These are phyloP conservation scores for Hemaris fuciformis DNA, from an alignment of 2,888 invertebrate genomes.

Conservation along the genomic window DNA sequence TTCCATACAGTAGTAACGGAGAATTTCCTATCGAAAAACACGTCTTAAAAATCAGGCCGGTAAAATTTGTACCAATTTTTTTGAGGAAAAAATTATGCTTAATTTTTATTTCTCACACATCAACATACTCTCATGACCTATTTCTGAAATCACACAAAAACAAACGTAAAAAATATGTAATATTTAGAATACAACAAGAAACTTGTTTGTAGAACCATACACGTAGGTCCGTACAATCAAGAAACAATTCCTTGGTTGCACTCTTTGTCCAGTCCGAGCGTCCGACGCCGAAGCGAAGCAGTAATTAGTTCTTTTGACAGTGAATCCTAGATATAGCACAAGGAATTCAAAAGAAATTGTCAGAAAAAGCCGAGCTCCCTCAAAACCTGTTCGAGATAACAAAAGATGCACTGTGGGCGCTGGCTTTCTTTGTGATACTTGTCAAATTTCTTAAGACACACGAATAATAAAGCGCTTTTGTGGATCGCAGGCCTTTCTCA, in stretches of 20 bases:
- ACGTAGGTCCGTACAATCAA: background rate
- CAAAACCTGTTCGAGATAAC: slow-evolving; percentile 1
- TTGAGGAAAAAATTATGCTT: no score
- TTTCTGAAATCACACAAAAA: no score
- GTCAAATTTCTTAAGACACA: slow-evolving; percentile 11
- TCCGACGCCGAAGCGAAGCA: background rate
- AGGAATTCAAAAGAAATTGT: background rate
- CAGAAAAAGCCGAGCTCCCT: background rate
- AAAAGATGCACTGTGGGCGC: slow-evolving; percentile 10
- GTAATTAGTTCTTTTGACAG: background rate
- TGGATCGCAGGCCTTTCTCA: background rate
- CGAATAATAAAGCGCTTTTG: background rate
- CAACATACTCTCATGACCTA: no score
- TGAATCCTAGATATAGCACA: background rate
- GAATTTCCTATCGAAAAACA: no score
- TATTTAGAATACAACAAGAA: no score
- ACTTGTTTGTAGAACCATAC: no score
- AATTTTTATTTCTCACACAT: no score
- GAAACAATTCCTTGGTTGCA: background rate
- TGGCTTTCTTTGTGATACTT: slow-evolving; percentile 4
- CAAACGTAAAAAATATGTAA: no score
- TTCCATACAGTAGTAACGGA: no score
- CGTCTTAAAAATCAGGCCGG: no score
- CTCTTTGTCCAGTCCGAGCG: background rate
- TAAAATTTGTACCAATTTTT: no score